phyloP scores from a whole-genome alignment of 2,888 invertebrate genomes.

The Itoplectis maculator region DNA sequence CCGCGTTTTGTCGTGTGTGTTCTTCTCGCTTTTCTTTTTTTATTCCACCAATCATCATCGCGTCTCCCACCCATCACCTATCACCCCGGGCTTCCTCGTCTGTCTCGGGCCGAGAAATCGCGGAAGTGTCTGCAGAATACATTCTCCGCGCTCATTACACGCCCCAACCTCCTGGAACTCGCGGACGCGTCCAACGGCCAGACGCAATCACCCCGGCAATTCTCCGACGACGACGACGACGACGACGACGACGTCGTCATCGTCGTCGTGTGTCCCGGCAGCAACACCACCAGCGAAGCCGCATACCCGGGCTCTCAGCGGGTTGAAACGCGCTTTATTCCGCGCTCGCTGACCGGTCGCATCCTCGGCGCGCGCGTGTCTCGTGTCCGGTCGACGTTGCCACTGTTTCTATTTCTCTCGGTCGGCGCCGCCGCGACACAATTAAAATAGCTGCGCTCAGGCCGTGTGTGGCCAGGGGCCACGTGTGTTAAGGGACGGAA shows the following conservation, averaged over 20 bases:
- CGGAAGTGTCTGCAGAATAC: slow-evolving; percentile 28
- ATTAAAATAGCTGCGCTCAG: slow-evolving; percentile 84
- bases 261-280: slow-evolving; percentile 64
- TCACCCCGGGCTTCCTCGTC: background rate
- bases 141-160: slow-evolving; percentile 27
- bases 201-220: slow-evolving; percentile 78
- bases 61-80: too few species aligned
- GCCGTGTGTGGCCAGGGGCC: too few species aligned
- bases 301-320: slow-evolving; percentile 46
- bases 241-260: slow-evolving; percentile 79
- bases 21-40: background rate
- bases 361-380: slow-evolving; percentile 50
- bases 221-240: slow-evolving; percentile 79
- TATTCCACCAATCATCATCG: background rate
- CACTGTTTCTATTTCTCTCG: slow-evolving; percentile 65
- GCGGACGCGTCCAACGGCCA: slow-evolving; percentile 45
- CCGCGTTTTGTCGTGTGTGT: background rate
- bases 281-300: too few species aligned
- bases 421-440: slow-evolving; percentile 79
- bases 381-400: slow-evolving; percentile 11
- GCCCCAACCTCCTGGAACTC: slow-evolving; percentile 18
- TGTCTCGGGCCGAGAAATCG: background rate
- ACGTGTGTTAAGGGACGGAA: slow-evolving; percentile 51
- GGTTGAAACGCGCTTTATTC: slow-evolving; percentile 58
- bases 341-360: slow-evolving; percentile 54